These are phyloP conservation scores for Murina feae DNA, from an alignment of 2,113 vertebrate species.

Conservation along the genomic window DNA sequence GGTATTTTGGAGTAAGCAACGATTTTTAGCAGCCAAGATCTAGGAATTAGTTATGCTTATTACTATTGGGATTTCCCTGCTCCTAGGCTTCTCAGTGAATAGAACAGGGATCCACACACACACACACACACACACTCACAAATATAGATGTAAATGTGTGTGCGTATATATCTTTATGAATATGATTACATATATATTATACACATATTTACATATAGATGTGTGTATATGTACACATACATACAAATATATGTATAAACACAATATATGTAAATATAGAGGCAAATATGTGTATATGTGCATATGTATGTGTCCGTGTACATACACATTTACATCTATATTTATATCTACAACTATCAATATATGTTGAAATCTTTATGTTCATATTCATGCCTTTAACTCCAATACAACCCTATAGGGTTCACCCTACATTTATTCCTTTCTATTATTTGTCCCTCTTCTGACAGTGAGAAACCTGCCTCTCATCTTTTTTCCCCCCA, in stretches of 20 bases:
- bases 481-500: not conserved
- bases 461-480: not conserved
- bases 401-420: not conserved
- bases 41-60: not conserved
- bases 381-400: not conserved
- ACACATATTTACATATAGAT: not conserved
- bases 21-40: not conserved
- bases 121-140: not conserved
- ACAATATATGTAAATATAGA: not conserved
- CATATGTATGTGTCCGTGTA: not conserved
- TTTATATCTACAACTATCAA: not conserved
- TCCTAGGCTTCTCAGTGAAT: not conserved
- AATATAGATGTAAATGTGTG: not conserved
- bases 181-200: not conserved
- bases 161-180: not conserved
- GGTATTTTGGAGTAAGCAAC: not conserved
- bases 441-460: not conserved
- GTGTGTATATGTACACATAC: not conserved
- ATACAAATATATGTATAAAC: not conserved
- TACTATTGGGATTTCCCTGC: not conserved
- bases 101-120: not conserved
- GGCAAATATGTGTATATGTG: not conserved
- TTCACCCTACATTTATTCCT: not conserved
- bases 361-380: not conserved
- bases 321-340: not conserved